phyloP scores from a whole-genome alignment of 2,113 vertebrate genomes.

The Montifringilla adamsi region DNA sequence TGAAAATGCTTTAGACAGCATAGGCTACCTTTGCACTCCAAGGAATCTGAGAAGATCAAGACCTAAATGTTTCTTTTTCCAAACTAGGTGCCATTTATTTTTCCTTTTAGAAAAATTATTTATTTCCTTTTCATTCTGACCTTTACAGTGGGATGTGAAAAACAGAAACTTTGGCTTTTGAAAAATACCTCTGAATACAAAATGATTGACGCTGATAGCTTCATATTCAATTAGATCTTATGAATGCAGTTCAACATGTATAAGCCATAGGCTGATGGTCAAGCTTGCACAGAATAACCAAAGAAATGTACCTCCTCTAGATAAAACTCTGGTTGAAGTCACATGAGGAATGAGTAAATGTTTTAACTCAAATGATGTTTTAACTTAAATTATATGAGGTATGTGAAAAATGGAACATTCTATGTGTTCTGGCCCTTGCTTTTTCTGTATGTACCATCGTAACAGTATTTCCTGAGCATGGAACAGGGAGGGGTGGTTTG shows the following conservation, averaged over 20 bases:
- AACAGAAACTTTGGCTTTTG: neutral
- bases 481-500: neutral
- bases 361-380: no score
- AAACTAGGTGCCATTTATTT: neutral
- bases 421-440: neutral
- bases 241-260: neutral
- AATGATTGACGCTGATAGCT: neutral
- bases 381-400: no score
- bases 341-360: neutral
- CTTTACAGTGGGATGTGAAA: neutral
- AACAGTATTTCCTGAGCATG: neutral
- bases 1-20: neutral
- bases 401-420: neutral
- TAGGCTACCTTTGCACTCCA: neutral
- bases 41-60: neutral
- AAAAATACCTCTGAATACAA: neutral
- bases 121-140: neutral
- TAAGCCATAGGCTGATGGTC: neutral
- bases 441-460: neutral
- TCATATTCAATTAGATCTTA: neutral
- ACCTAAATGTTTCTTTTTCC: neutral
- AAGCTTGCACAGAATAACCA: neutral
- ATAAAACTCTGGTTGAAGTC: neutral
- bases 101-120: neutral
- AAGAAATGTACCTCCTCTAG: neutral